phyloP scores from a whole-genome alignment of 37 sponge, comb jelly and placozoan species.

The Dysidea cf. avara region DNA sequence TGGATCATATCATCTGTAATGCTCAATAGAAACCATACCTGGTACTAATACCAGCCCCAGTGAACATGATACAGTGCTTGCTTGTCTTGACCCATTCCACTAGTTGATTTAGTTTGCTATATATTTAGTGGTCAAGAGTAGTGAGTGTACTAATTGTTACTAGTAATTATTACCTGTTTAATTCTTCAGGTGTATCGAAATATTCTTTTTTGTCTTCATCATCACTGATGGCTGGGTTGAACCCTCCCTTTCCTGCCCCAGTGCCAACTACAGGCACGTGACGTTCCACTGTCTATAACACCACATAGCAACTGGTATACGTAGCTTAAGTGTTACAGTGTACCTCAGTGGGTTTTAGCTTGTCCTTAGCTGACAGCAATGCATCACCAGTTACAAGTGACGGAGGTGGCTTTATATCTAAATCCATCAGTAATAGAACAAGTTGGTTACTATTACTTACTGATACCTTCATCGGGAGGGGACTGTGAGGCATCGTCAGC shows the following conservation, averaged over 20 bases:
- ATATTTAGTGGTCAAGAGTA: not conserved
- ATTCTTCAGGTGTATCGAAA: slow-evolving; percentile 61
- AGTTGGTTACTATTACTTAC: no score
- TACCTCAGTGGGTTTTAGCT: slow-evolving; percentile 66
- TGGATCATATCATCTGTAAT: not conserved
- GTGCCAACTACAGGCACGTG: slow-evolving; percentile 42
- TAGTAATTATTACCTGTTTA: not conserved
- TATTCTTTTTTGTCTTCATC: slow-evolving; percentile 86
- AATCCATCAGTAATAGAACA: no score
- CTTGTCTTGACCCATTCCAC: slow-evolving; percentile 67
- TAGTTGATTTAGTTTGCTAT: slow-evolving; percentile 52
- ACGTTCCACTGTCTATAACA: slow-evolving; percentile 46
- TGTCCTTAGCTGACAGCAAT: slow-evolving; percentile 31
- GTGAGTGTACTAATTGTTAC: not conserved
- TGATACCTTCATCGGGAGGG: no score
- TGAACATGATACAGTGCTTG: slow-evolving; percentile 71
- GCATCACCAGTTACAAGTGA: not conserved
- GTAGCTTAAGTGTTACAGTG: not conserved
- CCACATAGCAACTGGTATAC: not conserved
- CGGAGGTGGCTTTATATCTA: not conserved
- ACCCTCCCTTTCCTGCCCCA: not conserved
- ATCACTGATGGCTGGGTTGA: slow-evolving; percentile 60
- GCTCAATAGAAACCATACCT: slow-evolving; percentile 33
- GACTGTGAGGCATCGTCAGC: not conserved
- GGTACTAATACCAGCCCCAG: slow-evolving; percentile 91